Evolutionary conservation across 2,888 invertebrate species (phyloP).

Genomic region (Standfussiana lucernea): DNA sequence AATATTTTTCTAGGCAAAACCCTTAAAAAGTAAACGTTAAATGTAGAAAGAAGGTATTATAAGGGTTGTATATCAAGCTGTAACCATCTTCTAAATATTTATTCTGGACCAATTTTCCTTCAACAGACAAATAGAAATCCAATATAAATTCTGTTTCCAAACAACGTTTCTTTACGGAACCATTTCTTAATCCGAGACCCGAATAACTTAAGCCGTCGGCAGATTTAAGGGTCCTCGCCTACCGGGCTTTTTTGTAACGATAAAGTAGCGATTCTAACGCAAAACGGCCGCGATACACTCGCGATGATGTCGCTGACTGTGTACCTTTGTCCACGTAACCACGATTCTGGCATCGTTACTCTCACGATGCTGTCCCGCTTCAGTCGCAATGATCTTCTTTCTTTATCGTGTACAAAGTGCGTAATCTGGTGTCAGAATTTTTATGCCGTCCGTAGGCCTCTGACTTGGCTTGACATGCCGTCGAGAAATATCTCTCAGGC

Average conservation of each 20-base stretch:
- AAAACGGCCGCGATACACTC: not conserved
- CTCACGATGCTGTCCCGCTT: no score
- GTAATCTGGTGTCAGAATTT: no score
- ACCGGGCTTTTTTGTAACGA: not conserved
- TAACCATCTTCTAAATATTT: slow-evolving; percentile 2
- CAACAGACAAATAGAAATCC: slow-evolving; percentile 37
- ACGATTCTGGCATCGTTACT: not conserved
- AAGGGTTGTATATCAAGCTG: not conserved
- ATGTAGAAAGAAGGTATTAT: not conserved
- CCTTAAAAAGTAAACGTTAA: not conserved
- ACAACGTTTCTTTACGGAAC: slow-evolving; percentile 26
- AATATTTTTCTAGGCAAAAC: not conserved
- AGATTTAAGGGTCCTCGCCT: slow-evolving; percentile 39
- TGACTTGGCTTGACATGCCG: no score
- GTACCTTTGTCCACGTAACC: not conserved
- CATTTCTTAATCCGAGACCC: slow-evolving; percentile 50
- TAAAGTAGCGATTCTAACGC: not conserved
- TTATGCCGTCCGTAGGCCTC: no score
- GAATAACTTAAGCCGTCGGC: slow-evolving; percentile 52
- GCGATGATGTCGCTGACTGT: not conserved
- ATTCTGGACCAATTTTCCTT: slow-evolving; percentile 3
- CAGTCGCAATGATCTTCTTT: not conserved
- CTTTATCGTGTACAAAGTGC: no score
- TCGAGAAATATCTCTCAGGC: no score
- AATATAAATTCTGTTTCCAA: slow-evolving; percentile 43